These are phyloP conservation scores for Brachyistius frenatus DNA, from an alignment of 2,113 vertebrate genomes.

Conservation along the genomic window DNA sequence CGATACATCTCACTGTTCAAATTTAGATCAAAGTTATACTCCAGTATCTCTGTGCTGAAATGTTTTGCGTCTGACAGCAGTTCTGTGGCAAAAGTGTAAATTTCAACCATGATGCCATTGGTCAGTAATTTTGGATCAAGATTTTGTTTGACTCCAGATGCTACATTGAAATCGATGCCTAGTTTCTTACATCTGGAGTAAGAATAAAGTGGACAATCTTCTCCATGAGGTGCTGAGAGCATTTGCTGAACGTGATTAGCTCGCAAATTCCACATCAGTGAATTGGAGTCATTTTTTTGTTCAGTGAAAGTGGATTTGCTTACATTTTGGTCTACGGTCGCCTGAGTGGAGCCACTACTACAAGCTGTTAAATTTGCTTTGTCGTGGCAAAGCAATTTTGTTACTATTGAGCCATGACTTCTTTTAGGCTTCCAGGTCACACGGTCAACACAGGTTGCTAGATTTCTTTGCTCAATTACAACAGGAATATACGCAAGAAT, in stretches of 20 bases:
- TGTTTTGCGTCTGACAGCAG: conserved; percentile 11
- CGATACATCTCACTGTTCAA: conserved; percentile 24
- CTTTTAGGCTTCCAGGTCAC: not conserved
- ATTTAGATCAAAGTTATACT: conserved; percentile 42
- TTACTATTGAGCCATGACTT: not conserved
- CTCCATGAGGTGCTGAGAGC: conserved; percentile 29
- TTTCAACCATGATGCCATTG: conserved; percentile 49
- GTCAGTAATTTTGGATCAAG: conserved; percentile 42
- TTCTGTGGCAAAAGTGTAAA: conserved; percentile 22
- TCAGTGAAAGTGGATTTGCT: not conserved
- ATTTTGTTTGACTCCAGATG: conserved; percentile 36
- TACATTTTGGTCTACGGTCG: not conserved
- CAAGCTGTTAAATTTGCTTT: not conserved
- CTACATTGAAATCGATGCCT: conserved; percentile 46
- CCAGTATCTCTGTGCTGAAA: conserved; percentile 46
- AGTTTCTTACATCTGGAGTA: conserved; percentile 50
- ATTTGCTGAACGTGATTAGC: conserved; percentile 15
- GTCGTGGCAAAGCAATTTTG: not conserved
- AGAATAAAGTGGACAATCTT: conserved; percentile 44
- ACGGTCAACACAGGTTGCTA: conserved; percentile 3
- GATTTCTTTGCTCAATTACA: not conserved
- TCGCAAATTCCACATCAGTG: conserved; percentile 32
- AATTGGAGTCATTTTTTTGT: not conserved
- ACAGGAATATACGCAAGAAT: conserved; percentile 4
- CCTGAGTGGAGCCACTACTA: not conserved